Base-by-base conservation (phyloP, 2,113 vertebrate genomes). In the Limanda limanda region DNA sequence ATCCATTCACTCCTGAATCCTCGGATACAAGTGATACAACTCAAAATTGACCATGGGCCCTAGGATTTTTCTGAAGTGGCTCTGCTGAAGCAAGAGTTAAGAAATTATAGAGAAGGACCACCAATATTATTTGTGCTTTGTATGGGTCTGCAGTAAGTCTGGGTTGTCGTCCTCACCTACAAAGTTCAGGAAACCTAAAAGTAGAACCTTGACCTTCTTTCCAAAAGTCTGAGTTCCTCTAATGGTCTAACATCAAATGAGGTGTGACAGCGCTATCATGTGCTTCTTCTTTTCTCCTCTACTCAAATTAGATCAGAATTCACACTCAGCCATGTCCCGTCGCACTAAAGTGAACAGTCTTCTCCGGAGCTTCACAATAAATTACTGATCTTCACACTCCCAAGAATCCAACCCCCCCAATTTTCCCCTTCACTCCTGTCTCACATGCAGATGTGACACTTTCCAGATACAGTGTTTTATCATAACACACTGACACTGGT, bases 271-370 rank as follows among this genome's bases (percentile, higher is more conserved):
- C 59, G 8, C 71, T 60, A 64, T 81, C 66, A 4, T 23, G 62
- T 45, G n/a, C 18, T 51, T 79, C 65, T 48, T n/a, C 42, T 52
- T 47, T 42, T 1, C 60, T 55, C 27, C 59, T 54, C 62, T 52
- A 58, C 68, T 69, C 64, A n/a, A 87, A 87, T 89, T 82, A 89
- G 78, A 89, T 85, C 84, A 81, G 37, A 90, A 82, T 83, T 87
- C 71, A 47, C 60, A 59, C 71, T 67, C 68, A 57, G 37, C 62
- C 14, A 7, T 7, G 31, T 31, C 31, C 31, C 31, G 6, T 7
- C 31, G 31, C 31, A 31, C 31, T 31, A 47, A 47, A 47, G 45
- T 47, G 45, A 47, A 47, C 45, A 15, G 45, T 4, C 13, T 47
- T 14, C 45, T 47, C 45, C 45, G 17, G 45, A 47, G 45, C 45